Conservation (phyloP, 2,888 invertebrate species). For the Sceliomorpha sp. region DNA sequence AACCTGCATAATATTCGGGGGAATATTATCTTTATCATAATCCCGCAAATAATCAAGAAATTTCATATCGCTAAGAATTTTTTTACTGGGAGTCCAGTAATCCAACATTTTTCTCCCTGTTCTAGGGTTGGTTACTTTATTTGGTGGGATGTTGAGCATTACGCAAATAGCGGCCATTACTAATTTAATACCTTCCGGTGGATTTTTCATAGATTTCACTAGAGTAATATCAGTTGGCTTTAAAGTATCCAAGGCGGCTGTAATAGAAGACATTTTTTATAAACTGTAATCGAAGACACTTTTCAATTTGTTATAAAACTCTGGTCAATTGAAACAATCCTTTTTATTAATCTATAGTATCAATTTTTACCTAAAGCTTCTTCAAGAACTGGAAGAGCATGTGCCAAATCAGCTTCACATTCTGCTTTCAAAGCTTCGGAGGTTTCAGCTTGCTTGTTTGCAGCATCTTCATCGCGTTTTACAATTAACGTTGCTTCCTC, state of each 20-base stretch:
- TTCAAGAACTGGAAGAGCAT: constrained; percentile 91
- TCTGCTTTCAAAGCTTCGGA: constrained; percentile 92
- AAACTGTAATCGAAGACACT: neutral
- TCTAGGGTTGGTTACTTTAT: constrained; percentile 87
- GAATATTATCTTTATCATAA: constrained; percentile 93
- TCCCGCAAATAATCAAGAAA: constrained; percentile 88
- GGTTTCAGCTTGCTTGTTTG: constrained; percentile 92
- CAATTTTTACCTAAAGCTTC: constrained; percentile 82
- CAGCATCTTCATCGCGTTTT: constrained; percentile 92
- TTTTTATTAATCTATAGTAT: neutral
- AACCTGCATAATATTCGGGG: constrained; percentile 84
- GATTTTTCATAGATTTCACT: constrained; percentile 94
- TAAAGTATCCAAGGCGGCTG: constrained; percentile 89
- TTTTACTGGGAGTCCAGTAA: constrained; percentile 93
- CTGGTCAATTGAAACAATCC: neutral
- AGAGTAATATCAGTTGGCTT: constrained; percentile 92
- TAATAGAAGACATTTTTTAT: constrained; percentile 39
- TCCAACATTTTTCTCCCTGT: constrained; percentile 87
- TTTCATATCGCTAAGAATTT: constrained; percentile 89
- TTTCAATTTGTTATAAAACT: neutral
- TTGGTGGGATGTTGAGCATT: constrained; percentile 89
- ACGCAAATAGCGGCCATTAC: constrained; percentile 96
- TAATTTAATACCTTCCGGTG: constrained; percentile 89
- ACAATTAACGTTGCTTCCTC: constrained; percentile 90
- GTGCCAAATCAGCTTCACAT: constrained; percentile 95